Evolutionary conservation across 2,888 invertebrate species (phyloP).

Genomic region (Pristionchus fissidentatus): DNA sequence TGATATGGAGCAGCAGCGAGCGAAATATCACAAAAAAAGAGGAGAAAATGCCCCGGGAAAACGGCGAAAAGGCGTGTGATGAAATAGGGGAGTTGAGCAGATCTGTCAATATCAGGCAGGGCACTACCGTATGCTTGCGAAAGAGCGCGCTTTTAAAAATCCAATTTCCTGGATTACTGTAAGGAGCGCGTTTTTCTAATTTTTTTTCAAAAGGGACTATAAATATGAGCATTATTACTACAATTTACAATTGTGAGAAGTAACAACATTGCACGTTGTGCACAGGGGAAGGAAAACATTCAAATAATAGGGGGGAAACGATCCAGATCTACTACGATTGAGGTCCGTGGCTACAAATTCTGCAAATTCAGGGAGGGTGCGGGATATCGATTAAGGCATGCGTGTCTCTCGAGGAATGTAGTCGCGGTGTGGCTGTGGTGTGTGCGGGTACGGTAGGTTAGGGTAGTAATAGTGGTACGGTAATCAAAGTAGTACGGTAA

Average conservation of each 20-base stretch:
- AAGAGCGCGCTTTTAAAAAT: conserved; percentile 35
- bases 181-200: neutral
- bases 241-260: conserved; percentile 32
- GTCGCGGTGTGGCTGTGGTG: conserved; percentile 24
- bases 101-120: conserved; percentile 30
- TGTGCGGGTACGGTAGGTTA: neutral
- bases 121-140: conserved; percentile 15
- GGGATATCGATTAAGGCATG: conserved; percentile 30
- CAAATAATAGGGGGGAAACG: neutral
- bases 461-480: conserved; percentile 22
- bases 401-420: conserved; percentile 28
- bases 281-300: conserved; percentile 15
- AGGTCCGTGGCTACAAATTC: neutral
- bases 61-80: conserved; percentile 28
- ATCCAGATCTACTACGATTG: conserved; percentile 18
- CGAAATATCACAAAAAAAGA: neutral
- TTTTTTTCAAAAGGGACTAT: neutral
- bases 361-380: neutral
- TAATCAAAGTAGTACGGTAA: neutral
- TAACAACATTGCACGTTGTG: conserved; percentile 44
- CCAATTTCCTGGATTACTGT: neutral
- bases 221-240: conserved; percentile 13
- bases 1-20: conserved; percentile 11
- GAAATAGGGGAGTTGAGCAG: conserved; percentile 27
- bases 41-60: conserved; percentile 1